A percentile compares a stretch with the other conserved stretches of the same genome.
These are phyloP conservation scores for Trachelus tabidus DNA, from an alignment of 2,888 invertebrate species.

Conservation along the genomic window DNA sequence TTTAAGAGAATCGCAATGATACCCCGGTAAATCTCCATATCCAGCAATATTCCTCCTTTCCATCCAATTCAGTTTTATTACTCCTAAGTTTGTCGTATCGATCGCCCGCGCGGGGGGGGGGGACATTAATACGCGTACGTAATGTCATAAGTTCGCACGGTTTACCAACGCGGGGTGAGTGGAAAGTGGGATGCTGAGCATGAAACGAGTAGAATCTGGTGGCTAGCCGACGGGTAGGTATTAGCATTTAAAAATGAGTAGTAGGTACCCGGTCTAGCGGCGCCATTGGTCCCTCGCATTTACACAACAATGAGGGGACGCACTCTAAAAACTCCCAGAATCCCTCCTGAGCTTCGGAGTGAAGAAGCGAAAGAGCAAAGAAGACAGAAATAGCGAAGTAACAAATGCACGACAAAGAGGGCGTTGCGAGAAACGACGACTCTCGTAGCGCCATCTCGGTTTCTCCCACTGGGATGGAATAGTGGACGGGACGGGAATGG, in stretches of 20 bases:
- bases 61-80: neutral
- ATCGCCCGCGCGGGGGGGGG: neutral
- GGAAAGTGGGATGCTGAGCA: neutral
- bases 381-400: conserved; percentile 38
- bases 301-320: conserved; percentile 64
- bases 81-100: neutral
- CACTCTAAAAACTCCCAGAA: conserved; percentile 63
- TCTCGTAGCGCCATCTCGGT: conserved; percentile 39
- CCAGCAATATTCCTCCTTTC: neutral
- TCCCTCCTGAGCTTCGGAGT: conserved; percentile 47
- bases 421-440: neutral
- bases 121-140: neutral
- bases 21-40: neutral
- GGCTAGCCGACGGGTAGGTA: conserved; percentile 35
- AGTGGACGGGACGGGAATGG: conserved; percentile 27
- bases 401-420: conserved; percentile 31
- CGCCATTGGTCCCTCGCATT: conserved; percentile 63
- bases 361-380: conserved; percentile 36
- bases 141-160: neutral
- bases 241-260: conserved; percentile 63
- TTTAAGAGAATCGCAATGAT: neutral
- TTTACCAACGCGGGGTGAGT: neutral
- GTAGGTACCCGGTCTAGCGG: conserved; percentile 54
- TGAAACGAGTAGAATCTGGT: neutral
- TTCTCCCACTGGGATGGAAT: conserved; percentile 39